These are phyloP conservation scores for Onychomys arenicola DNA, from an alignment of 2,797 vertebrate species.

Conservation along the genomic window DNA sequence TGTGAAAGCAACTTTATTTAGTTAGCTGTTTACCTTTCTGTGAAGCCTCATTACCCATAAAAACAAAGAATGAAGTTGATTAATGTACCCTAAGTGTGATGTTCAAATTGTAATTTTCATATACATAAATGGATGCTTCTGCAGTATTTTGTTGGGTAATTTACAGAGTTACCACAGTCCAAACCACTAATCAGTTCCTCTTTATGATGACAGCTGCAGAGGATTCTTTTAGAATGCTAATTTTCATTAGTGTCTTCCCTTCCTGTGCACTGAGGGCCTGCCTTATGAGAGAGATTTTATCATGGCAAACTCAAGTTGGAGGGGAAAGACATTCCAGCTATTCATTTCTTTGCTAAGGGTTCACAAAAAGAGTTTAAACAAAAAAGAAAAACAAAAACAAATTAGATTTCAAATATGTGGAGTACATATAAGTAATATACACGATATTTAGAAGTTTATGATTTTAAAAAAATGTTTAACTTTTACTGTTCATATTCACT, in stretches of 20 bases:
- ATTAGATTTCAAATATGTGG: slow-evolving; percentile 21
- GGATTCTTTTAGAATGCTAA: slow-evolving; percentile 88
- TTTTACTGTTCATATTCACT: slow-evolving; percentile 51
- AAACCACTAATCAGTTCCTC: slow-evolving; percentile 91
- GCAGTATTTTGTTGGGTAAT: slow-evolving; percentile 90
- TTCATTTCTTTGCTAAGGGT: slow-evolving; percentile 45
- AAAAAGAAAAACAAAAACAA: background rate
- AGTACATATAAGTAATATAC: slow-evolving; percentile 38
- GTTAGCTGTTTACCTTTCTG: slow-evolving; percentile 89
- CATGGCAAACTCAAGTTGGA: slow-evolving; percentile 48
- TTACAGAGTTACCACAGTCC: slow-evolving; percentile 89
- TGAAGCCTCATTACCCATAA: slow-evolving; percentile 90
- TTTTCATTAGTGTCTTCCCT: slow-evolving; percentile 86
- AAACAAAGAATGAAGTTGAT: slow-evolving; percentile 92
- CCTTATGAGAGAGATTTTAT: slow-evolving; percentile 76
- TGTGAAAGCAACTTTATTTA: slow-evolving; percentile 89
- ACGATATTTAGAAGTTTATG: background rate
- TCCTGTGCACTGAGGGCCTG: slow-evolving; percentile 69
- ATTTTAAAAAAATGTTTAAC: background rate
- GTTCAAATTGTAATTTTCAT: slow-evolving; percentile 90
- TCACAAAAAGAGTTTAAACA: slow-evolving; percentile 59
- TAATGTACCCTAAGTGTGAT: slow-evolving; percentile 90
- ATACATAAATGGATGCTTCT: slow-evolving; percentile 90
- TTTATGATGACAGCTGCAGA: slow-evolving; percentile 90
- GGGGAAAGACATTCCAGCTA: slow-evolving; percentile 54